Conservation (phyloP, 30 jellyfish, hydroid and myxozoan genomes). For the Chrysaora quinquecirrha region DNA sequence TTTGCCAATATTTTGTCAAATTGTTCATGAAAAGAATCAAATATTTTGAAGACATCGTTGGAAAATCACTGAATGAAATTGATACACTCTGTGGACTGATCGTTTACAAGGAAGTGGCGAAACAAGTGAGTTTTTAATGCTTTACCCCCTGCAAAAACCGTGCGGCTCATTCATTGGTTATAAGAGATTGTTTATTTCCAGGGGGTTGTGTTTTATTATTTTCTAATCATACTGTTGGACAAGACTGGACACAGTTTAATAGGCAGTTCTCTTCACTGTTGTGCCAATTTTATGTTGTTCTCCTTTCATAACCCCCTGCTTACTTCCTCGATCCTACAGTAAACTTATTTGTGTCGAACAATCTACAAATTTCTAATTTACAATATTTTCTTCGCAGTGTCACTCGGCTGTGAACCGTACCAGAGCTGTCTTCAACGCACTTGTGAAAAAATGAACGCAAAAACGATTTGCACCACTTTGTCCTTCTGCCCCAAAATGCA, state of each 20-base stretch:
- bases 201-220: no score
- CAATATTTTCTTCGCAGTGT: conserved; percentile 15
- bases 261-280: no score
- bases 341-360: no score
- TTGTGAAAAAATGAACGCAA: conserved; percentile 8
- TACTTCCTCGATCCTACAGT: no score
- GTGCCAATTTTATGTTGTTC: not conserved
- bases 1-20: conserved; percentile 7
- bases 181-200: no score
- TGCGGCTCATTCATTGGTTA: not conserved
- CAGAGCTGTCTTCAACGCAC: conserved; percentile 6
- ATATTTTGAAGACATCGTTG: not conserved
- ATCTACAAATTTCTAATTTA: no score
- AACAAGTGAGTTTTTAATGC: not conserved
- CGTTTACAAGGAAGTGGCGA: conserved; percentile 13
- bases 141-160: not conserved
- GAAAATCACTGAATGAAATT: not conserved
- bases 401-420: conserved; percentile 20
- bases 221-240: not conserved
- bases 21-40: conserved; percentile 14
- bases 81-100: not conserved
- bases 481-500: not conserved
- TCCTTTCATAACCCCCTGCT: no score
- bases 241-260: not conserved
- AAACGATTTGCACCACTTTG: conserved; percentile 16